Conservation (phyloP, 1,140 invertebrate species). For the Proctacanthus coquilletti region DNA sequence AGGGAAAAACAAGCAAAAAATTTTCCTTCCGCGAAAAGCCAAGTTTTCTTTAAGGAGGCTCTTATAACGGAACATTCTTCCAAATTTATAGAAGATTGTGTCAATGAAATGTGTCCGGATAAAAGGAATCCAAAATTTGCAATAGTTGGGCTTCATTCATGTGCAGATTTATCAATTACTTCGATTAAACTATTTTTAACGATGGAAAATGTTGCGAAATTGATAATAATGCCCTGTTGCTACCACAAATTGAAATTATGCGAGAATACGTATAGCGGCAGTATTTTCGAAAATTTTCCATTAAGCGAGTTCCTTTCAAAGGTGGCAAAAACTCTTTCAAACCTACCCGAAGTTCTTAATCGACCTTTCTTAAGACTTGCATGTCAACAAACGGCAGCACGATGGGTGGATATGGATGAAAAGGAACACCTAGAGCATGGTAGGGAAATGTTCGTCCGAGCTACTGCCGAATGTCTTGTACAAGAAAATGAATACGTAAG, state of each 20-base stretch:
- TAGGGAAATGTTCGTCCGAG: conserved; percentile 18
- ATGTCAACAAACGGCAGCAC: conserved; percentile 22
- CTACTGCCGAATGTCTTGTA: conserved; percentile 12
- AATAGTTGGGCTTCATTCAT: conserved; percentile 62
- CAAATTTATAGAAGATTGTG: conserved; percentile 29
- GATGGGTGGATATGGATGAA: conserved; percentile 11
- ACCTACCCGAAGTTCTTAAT: conserved; percentile 32
- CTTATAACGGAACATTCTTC: conserved; percentile 35
- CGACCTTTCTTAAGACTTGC: conserved; percentile 51
- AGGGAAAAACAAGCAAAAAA: conserved; percentile 40
- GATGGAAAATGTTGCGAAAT: conserved; percentile 36
- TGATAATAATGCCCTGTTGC: conserved; percentile 70
- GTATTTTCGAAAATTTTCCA: conserved; percentile 43
- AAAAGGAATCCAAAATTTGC: conserved; percentile 25
- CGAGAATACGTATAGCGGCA: not conserved
- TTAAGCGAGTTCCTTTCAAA: conserved; percentile 33
- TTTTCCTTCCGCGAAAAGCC: conserved; percentile 27
- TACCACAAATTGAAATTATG: conserved; percentile 54
- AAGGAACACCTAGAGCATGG: conserved; percentile 12
- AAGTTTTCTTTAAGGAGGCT: conserved; percentile 41
- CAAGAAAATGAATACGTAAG: conserved; percentile 6
- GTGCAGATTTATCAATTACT: conserved; percentile 62
- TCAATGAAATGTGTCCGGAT: conserved; percentile 20
- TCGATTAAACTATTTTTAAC: conserved; percentile 54
- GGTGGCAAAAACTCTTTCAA: conserved; percentile 19